Evolutionary conservation across 2,888 invertebrate species (phyloP).

Genomic region (Caenorhabditis sinica): DNA sequence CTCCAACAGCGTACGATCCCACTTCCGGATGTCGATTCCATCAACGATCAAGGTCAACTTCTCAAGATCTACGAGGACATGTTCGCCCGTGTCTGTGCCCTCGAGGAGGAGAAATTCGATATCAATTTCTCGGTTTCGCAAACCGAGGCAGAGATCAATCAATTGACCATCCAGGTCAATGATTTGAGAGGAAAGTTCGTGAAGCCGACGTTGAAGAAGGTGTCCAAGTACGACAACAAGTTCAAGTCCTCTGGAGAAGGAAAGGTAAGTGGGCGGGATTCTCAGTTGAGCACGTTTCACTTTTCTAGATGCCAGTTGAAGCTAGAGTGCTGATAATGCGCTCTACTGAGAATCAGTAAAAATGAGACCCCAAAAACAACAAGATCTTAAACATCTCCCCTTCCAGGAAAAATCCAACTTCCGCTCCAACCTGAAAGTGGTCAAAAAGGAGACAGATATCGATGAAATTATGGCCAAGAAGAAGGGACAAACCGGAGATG

Average conservation of each 20-base stretch:
- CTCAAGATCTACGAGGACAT: constrained; percentile 79
- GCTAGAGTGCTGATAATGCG: too few species aligned
- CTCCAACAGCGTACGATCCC: constrained; percentile 95
- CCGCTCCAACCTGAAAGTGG: constrained; percentile 98
- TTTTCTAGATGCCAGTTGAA: too few species aligned
- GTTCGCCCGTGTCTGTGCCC: constrained; percentile 87
- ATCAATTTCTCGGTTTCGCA: constrained; percentile 95
- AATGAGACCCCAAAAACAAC: too few species aligned
- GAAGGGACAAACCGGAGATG: constrained; percentile 74
- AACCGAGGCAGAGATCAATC: constrained; percentile 89
- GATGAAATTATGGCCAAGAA: constrained; percentile 77
- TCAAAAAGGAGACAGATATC: constrained; percentile 94
- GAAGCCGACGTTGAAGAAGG: constrained; percentile 90
- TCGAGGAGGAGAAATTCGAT: constrained; percentile 90
- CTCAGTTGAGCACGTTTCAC: too few species aligned
- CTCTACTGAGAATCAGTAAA: constrained; percentile 1
- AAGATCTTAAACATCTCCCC: too few species aligned
- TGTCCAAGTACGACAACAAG: constrained; percentile 99
- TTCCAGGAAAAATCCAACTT: constrained; percentile 90
- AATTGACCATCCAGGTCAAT: constrained; percentile 99
- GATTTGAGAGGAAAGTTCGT: constrained; percentile 98
- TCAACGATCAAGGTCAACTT: constrained; percentile 89
- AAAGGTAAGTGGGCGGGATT: constrained; percentile 41
- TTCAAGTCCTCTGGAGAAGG: constrained; percentile 75
- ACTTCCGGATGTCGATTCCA: constrained; percentile 92